Evolutionary conservation across 2,888 invertebrate species (phyloP), one percentile per base, ranked within the genome.

Genomic region (Harpalus rufipes): DNA sequence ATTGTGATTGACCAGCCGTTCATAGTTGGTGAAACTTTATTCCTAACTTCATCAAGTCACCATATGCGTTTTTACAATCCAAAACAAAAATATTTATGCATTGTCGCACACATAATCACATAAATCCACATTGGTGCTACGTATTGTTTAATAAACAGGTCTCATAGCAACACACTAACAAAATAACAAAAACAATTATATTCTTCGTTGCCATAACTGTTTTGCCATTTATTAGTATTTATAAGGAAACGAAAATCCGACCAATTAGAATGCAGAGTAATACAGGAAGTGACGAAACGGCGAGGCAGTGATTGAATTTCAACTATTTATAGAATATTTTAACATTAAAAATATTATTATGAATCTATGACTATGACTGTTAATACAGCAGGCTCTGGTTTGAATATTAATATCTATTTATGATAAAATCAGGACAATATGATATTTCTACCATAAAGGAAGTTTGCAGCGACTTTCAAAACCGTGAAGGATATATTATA

Each of bases 271-370:
- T 81, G 81, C 81, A 68, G 68, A 81, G 56, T 65, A 65, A 10
- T 72, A 14, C 51, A 56, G 84, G 84, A 84, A 84, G 78, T 84
- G 84, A 84, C 84, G 78, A 78, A 32, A 78, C 63, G 65, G 83
- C 84, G 32, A 59, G 56, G 65, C 63, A 21, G 14, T 78, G 78
- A 84, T 41, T 84, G 84, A 84, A 84, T 84, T 84, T 76, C 84
- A 84, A 84, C 84, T 78, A 84, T 84, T 78, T 78, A 84, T 84
- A 76, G 84, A 84, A 84, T 84, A 84, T 84, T 84, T 84, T 84
- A 84, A 84, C 84, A 84, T 84, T 84, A 84, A 84, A 84, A 84
- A 84, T 78, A 84, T 63, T 78, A 84, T 78, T 84, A 84, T 78
- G 63, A 84, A 78, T 84, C 76, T 84, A 78, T 78, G 78, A 78